Base-by-base conservation (phyloP, 2,113 vertebrate species). In the Crotalus viridis region DNA sequence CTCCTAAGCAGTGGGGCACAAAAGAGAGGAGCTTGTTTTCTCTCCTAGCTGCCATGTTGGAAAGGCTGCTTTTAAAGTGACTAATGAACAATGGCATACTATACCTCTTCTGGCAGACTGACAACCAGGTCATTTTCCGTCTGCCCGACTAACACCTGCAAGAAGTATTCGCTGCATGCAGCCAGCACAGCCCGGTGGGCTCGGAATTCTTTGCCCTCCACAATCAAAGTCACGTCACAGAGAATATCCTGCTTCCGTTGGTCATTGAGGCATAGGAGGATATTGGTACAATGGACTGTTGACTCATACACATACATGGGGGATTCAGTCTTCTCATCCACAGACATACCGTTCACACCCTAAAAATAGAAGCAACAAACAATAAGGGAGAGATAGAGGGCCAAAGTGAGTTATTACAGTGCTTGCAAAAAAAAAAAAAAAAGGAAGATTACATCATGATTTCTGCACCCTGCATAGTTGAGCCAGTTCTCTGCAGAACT, bases 271-370 rank as follows among this genome's bases (percentile, higher is more conserved):
- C 99, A 99, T 98, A 99, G 98, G 98, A 99, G 99, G 98, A 99
- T 99, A 98, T 99, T 99, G 98, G 99, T 98, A 98, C 99, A 99
- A 98, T 99, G 99, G 97, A 99, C 99, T 94, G 99, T 99, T 97
- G 99, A 99, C 98, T 99, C 99, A 99, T 99, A 99, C 98, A 99
- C 99, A 97, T 99, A 99, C 99, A 99, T 99, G 98, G 99, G 99
- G 98, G 98, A 99, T 98, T 99, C 99, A 99, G 98, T 98, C 98
- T 99, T 99, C 98, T 99, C 99, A 99, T 99, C 99, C 98, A 99
- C 98, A 98, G 99, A 99, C 99, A 99, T 99, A 98, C 99, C 99
- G 99, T 99, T 99, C 98, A 99, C 98, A 98, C 99, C 99, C 99
- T 99, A 97, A 93, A 48, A 98, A 98, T 93, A 98, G 56, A 98